These are phyloP conservation scores for Brachypterus glaber DNA, from an alignment of 2,888 invertebrate genomes.

Conservation along the genomic window DNA sequence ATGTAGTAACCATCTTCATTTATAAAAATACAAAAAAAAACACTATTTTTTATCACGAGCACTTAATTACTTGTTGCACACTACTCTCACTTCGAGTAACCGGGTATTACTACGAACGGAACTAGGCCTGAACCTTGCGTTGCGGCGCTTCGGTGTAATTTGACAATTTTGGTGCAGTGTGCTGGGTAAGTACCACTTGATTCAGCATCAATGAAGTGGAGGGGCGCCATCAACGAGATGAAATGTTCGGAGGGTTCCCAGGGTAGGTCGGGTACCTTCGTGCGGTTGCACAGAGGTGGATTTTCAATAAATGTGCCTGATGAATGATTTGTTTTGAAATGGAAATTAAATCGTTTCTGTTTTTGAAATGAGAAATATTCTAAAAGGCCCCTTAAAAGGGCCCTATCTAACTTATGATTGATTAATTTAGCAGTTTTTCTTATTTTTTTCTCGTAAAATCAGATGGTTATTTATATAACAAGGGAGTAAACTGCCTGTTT, in stretches of 20 bases:
- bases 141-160: background rate
- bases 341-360: too few species aligned
- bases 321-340: too few species aligned
- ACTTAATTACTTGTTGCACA: background rate
- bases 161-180: background rate
- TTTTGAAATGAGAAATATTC: too few species aligned
- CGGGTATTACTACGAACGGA: background rate
- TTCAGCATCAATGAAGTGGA: slow-evolving; percentile 1
- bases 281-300: background rate
- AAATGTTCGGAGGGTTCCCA: background rate
- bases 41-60: background rate
- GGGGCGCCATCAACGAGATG: slow-evolving; percentile 1
- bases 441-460: too few species aligned
- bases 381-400: too few species aligned
- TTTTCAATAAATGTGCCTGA: too few species aligned
- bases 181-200: background rate
- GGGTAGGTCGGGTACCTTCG: background rate
- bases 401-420: too few species aligned
- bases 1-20: background rate
- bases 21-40: background rate
- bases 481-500: too few species aligned
- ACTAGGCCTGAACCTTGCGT: background rate
- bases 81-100: background rate
- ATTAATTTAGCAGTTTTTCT: too few species aligned
- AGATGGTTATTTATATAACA: too few species aligned